Evolutionary conservation across 2,797 vertebrate genomes (phyloP).

Genomic region (Anguilla megastoma): DNA sequence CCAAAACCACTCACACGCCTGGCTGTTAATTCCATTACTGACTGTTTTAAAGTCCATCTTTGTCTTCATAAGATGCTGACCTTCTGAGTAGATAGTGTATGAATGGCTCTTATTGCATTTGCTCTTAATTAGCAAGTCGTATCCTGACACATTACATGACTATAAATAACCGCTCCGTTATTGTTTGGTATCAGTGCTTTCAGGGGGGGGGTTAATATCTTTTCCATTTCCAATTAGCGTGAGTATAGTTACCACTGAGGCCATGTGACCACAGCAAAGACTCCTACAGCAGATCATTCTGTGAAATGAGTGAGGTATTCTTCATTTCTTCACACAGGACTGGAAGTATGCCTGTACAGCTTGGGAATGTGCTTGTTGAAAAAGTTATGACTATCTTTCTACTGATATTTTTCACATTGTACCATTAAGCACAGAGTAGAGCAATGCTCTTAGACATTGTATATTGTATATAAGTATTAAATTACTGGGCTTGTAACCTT

Average conservation of each 20-base stretch:
- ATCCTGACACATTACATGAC: slow-evolving; percentile 52
- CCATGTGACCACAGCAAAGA: slow-evolving; percentile 39
- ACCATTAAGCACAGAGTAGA: background rate
- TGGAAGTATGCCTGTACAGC: background rate
- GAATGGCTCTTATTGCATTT: slow-evolving; percentile 51
- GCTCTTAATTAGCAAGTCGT: slow-evolving; percentile 58
- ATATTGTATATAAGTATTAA: background rate
- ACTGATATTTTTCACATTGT: background rate
- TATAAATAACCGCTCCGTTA: slow-evolving; percentile 56
- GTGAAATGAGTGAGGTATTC: background rate
- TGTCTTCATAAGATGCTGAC: slow-evolving; percentile 48
- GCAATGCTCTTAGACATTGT: background rate
- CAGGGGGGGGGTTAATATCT: slow-evolving; percentile 47
- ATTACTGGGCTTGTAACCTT: background rate
- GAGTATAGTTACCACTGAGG: slow-evolving; percentile 37
- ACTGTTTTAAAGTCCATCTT: slow-evolving; percentile 24
- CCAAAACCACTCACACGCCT: background rate
- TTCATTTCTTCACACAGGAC: background rate
- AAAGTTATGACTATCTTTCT: background rate
- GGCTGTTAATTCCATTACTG: slow-evolving; percentile 17
- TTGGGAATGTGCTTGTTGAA: background rate
- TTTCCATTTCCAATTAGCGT: slow-evolving; percentile 56
- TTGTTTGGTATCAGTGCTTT: slow-evolving; percentile 54
- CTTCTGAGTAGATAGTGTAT: slow-evolving; percentile 40
- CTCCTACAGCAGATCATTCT: background rate